Conservation (phyloP, 2,113 vertebrate genomes). For the Phocoena sinus region DNA sequence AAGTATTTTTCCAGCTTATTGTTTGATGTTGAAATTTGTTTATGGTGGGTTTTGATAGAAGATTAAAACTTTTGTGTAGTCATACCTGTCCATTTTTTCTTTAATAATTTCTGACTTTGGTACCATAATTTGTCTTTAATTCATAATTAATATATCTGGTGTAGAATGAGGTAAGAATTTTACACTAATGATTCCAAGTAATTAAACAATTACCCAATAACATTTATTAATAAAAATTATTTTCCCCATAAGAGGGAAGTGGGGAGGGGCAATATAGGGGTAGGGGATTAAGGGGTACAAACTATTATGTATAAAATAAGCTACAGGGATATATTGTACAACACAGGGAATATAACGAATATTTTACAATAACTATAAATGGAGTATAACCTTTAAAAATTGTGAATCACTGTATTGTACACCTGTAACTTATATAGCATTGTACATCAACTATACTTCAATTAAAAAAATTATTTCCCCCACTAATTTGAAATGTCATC, state of each 20-base stretch:
- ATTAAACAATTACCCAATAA: not conserved
- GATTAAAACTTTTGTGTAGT: not conserved
- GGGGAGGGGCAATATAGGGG: not conserved
- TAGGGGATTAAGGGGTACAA: not conserved
- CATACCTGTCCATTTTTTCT: not conserved
- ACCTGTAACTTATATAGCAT: not conserved
- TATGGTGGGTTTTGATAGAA: not conserved
- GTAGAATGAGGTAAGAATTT: not conserved
- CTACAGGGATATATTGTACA: not conserved
- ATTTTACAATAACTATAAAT: not conserved
- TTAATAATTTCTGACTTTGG: not conserved
- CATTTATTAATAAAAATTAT: not conserved
- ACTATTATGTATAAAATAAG: not conserved
- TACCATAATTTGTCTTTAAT: not conserved
- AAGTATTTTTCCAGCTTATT: not conserved
- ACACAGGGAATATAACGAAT: not conserved
- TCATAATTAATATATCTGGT: not conserved
- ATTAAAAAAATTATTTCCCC: not conserved
- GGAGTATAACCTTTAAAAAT: not conserved
- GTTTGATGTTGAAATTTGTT: not conserved
- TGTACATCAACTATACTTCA: not conserved
- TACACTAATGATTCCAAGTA: not conserved
- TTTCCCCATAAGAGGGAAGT: not conserved
- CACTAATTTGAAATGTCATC: not conserved
- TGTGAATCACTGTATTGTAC: not conserved